These are phyloP conservation scores for Onthophagus sagittarius DNA, from an alignment of 2,888 invertebrate species.

Conservation along the genomic window DNA sequence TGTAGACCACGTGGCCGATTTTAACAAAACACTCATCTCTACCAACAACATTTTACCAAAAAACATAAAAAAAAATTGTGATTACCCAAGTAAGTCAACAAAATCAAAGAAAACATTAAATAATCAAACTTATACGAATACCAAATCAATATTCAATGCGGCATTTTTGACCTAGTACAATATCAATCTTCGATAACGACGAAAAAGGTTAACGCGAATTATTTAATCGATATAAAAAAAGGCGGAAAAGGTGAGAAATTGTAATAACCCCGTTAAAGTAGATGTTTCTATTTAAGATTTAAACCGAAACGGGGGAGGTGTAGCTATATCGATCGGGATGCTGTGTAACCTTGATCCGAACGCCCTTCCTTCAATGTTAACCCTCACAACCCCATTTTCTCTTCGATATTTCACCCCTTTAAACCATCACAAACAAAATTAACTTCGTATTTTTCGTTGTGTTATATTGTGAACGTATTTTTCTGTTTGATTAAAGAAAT, in stretches of 20 bases:
- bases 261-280: background rate
- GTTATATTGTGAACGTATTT: background rate
- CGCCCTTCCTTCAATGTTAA: constrained; percentile 17
- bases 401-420: background rate
- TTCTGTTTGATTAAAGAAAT: constrained; percentile 42
- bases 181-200: constrained; percentile 4
- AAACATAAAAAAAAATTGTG: no score
- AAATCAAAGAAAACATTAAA: no score
- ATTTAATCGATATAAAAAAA: constrained; percentile 13
- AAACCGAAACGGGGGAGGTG: background rate
- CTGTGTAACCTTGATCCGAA: constrained; percentile 39
- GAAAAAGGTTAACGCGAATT: background rate
- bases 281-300: background rate
- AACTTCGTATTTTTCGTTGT: background rate
- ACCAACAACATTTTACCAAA: no score
- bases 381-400: constrained; percentile 9
- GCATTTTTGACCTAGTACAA: constrained; percentile 13
- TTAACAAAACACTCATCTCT: background rate
- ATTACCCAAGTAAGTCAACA: no score
- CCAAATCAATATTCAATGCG: constrained; percentile 17
- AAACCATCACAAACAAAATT: background rate
- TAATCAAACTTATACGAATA: background rate
- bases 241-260: background rate
- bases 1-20: background rate
- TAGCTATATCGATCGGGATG: constrained; percentile 36